Evolutionary conservation across 2,797 vertebrate species (phyloP), one percentile per base, ranked within the genome.

Genomic region (Coranthus polyacanthus): DNA sequence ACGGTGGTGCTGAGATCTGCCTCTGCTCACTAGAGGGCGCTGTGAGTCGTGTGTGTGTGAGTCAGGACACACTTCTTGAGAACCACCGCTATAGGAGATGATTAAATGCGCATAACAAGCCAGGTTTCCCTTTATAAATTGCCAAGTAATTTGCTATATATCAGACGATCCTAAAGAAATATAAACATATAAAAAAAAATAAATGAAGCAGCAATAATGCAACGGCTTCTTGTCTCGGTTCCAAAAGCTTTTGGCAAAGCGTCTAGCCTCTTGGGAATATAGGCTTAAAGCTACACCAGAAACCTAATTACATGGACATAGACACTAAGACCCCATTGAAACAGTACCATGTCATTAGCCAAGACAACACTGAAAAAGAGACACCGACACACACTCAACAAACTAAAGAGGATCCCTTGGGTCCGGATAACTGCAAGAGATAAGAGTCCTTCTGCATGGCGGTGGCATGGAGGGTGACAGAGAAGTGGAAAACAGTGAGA

Each of bases 291-390:
- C 34, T 56, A 17, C 36, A 61, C 36, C 6, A 12, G 22, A 49
- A 55, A 58, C 53, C 0, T 21, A 34, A 26, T 53, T 41, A 21
- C 16, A 42, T 59, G 21, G 29, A 29, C 49, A 60, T 22, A 41
- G n/a, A 72, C 41, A 61, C 26, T n/a, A 36, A 32, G 42, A 39
- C 39, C 46, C 15, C 11, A 34, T 3, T 65, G 37, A 49, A 49
- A 62, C 22, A 17, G 64, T 36, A 52, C 29, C 13, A 6, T 49
- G 45, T 61, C 54, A 64, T 68, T 60, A 63, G 42, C 49, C 42
- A 44, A 63, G 13, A 60, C 16, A 50, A 46, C 4, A 13, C 36
- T 52, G 34, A 42, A 60, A 46, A 42, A 43, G 6, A 51, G 39
- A 45, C 41, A 54, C 38, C 63, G 58, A 67, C 42, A 63, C 53